Evolutionary conservation across 1,140 invertebrate genomes (phyloP), one percentile per base, ranked within the genome.

Genomic region (Solen grandis): DNA sequence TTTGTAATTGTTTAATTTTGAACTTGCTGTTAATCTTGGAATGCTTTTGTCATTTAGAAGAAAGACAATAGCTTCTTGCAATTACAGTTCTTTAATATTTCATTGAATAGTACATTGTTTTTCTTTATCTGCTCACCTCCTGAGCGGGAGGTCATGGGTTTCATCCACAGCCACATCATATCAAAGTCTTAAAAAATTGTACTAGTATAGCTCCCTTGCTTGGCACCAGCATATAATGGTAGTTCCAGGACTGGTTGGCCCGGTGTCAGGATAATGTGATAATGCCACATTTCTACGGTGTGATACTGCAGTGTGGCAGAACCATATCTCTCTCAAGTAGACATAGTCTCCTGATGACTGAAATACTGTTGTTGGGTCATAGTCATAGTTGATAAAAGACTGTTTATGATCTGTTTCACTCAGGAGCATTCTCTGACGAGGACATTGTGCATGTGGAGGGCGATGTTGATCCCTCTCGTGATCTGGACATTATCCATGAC

Each of bases 391-490:
- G n/a, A n/a, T n/a, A n/a, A n/a, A n/a, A n/a, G n/a, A n/a, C n/a
- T n/a, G n/a, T n/a, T n/a, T n/a, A n/a, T n/a, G n/a, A n/a, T n/a
- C n/a, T n/a, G n/a, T n/a, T n/a, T n/a, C n/a, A n/a, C n/a, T 19
- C 88, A 98, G 97, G 97, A 91, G 97, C 97, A 27, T 99, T 99
- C 91, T 98, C 99, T 83, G 98, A 99, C 91, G 97, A 98, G 66
- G 97, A 99, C 88, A 98, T 99, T 0, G 98, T 97, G 36, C 99
- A 99, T 89, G 96, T 99, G 0, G 99, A 99, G 92, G 99, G 99
- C 10, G 98, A 99, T 69, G 97, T 99, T 0, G 96, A 99, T 92
- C 99, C 99, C 0, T 95, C 99, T 0, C 93, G 99, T 63, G 99
- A 99, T 94, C 93, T 99, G 83, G 97, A 98, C 84, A 99, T 99